Conservation (phyloP, 2,888 invertebrate genomes). For the Andrena bucephala region DNA sequence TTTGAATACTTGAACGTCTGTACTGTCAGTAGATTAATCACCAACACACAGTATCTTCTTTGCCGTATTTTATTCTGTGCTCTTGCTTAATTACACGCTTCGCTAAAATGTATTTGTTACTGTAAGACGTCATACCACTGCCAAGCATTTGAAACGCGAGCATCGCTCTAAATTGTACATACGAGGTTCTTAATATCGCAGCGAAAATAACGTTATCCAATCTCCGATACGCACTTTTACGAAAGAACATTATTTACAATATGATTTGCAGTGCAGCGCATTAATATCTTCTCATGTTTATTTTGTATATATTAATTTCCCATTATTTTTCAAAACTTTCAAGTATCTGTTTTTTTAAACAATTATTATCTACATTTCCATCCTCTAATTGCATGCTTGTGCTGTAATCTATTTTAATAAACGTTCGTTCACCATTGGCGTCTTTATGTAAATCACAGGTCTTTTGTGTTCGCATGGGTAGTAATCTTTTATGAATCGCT, state of each 20-base stretch:
- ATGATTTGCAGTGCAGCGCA: slow-evolving; percentile 19
- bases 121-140: slow-evolving; percentile 1
- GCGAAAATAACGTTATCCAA: slow-evolving; percentile 14
- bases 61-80: slow-evolving; percentile 30
- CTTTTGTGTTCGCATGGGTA: slow-evolving; percentile 76
- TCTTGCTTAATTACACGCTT: slow-evolving; percentile 46
- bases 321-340: not conserved
- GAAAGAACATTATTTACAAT: slow-evolving; percentile 11
- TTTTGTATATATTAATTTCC: slow-evolving; percentile 7
- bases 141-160: not conserved
- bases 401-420: slow-evolving; percentile 61
- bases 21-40: slow-evolving; percentile 39
- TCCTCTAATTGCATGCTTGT: slow-evolving; percentile 56
- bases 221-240: not conserved
- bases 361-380: slow-evolving; percentile 27
- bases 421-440: slow-evolving; percentile 38
- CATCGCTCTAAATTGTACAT: slow-evolving; percentile 5
- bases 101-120: slow-evolving; percentile 28
- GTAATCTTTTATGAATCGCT: slow-evolving; percentile 76
- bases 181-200: slow-evolving; percentile 1
- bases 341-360: not conserved
- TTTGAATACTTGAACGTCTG: slow-evolving; percentile 39
- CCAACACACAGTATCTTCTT: slow-evolving; percentile 41
- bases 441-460: slow-evolving; percentile 35
- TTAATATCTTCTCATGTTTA: slow-evolving; percentile 14